Conservation (phyloP, 2,797 vertebrate genomes). For the Mus minutoides region DNA sequence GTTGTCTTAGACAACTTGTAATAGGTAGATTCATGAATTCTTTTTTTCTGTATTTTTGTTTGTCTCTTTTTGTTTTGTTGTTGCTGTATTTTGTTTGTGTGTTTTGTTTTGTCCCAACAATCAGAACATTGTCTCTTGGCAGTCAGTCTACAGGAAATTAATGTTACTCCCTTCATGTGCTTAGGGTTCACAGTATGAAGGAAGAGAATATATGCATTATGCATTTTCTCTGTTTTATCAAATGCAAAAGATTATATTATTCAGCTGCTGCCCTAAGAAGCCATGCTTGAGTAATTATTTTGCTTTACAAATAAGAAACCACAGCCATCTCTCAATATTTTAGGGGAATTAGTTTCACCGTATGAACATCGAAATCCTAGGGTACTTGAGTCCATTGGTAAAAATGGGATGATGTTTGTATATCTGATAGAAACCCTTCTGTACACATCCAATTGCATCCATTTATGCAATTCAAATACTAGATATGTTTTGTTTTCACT, state of each 20-base stretch:
- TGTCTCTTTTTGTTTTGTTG: not conserved
- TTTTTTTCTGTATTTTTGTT: not conserved
- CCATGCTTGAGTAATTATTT: slow-evolving; percentile 15
- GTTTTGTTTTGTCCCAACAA: not conserved
- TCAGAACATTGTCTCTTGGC: slow-evolving; percentile 43
- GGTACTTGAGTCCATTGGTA: not conserved
- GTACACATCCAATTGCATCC: no score
- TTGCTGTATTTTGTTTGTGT: not conserved
- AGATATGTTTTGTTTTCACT: no score
- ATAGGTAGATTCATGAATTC: not conserved
- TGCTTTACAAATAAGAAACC: slow-evolving; percentile 44
- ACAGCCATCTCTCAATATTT: not conserved
- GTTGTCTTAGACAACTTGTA: not conserved
- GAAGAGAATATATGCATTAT: not conserved
- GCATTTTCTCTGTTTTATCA: not conserved
- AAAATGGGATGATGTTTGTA: not conserved
- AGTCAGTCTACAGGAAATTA: slow-evolving; percentile 43
- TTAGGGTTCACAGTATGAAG: not conserved
- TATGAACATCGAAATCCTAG: not conserved
- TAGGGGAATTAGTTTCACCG: not conserved
- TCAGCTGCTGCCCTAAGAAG: not conserved
- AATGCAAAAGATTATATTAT: slow-evolving; percentile 23
- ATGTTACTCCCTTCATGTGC: not conserved
- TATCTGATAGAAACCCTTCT: no score
- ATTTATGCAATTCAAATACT: not conserved